Evolutionary conservation across 2,888 invertebrate genomes (phyloP).

Genomic region (Subacronicta megacephala): DNA sequence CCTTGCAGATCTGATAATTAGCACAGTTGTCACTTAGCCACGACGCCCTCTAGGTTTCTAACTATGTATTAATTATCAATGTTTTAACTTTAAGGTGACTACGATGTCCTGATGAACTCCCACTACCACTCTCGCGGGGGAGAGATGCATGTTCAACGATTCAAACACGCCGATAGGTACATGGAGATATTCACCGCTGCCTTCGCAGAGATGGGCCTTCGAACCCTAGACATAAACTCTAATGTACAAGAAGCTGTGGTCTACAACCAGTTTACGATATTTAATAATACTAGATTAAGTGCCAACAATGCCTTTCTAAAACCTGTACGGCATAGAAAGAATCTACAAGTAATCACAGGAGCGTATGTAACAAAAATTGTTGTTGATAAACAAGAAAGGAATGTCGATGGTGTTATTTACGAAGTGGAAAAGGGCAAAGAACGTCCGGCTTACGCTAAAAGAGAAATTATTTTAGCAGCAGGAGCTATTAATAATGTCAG

Average conservation of each 20-base stretch:
- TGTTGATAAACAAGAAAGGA: constrained; percentile 78
- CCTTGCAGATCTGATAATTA: no score
- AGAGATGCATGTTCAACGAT: constrained; percentile 83
- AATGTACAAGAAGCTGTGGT: constrained; percentile 82
- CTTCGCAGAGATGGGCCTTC: constrained; percentile 83
- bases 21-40: no score
- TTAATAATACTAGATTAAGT: constrained; percentile 84
- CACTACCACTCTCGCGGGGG: constrained; percentile 84
- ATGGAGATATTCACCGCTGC: constrained; percentile 80
- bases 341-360: constrained; percentile 78
- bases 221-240: constrained; percentile 80
- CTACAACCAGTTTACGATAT: constrained; percentile 80
- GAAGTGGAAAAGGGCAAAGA: constrained; percentile 83
- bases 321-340: constrained; percentile 80
- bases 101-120: constrained; percentile 83
- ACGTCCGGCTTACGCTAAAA: constrained; percentile 78
- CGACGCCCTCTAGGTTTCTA: no score
- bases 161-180: constrained; percentile 80
- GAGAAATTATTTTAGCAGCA: constrained; percentile 80
- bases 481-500: constrained; percentile 86
- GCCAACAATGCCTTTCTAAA: constrained; percentile 82
- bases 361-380: constrained; percentile 82
- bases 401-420: constrained; percentile 80
- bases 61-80: no score
- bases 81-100: constrained; percentile 77